Evolutionary conservation across 2,797 vertebrate species (phyloP), one percentile per base, ranked within the genome.

Genomic region (Heterohyrax brucei): DNA sequence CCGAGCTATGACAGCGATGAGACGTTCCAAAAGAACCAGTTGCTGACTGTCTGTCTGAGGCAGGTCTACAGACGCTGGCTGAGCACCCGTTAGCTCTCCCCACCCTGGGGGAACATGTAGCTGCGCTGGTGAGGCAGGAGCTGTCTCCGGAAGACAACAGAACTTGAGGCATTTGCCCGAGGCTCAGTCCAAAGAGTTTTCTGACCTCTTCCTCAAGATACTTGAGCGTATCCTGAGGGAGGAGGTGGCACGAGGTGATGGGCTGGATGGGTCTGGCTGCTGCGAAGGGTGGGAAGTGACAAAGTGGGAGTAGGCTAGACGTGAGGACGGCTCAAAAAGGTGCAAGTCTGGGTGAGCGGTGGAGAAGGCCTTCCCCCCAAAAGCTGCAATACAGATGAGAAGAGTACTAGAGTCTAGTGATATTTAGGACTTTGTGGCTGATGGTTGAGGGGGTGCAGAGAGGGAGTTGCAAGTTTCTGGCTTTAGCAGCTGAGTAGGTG

Each of bases 271-370:
- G 59, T 48, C 70, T 75, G 80, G 64, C 59, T 61, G 78, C 70
- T 76, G 0, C 0, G 18, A 56, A 56, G 13, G 2, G 16, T 59
- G 56, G 64, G 62, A 22, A 46, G 14, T 8, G 82, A 44, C 0
- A 22, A 4, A 50, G 76, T 24, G 50, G 79, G 16, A 79, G 33
- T 3, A 64, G 56, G 53, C 10, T 4, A 1, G 24, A 7, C 73
- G 6, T 7, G 56, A 90, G 64, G 78, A 9, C 0, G 33, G 33
- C 1, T 28, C 50, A 1, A 8, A 18, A 70, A 83, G 30, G 66
- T 4, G 21, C 26, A 0, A 14, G 50, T 7, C 7, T 4, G 10
- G 33, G 46, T n/a, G 61, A 53, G 78, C 0, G 1, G 48, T 5
- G 33, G 44, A 90, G 62, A 13, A 56, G 62, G 62, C 6, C 18